phyloP scores from a whole-genome alignment of 2,797 vertebrate genomes.

The Catostomus latipinnis region DNA sequence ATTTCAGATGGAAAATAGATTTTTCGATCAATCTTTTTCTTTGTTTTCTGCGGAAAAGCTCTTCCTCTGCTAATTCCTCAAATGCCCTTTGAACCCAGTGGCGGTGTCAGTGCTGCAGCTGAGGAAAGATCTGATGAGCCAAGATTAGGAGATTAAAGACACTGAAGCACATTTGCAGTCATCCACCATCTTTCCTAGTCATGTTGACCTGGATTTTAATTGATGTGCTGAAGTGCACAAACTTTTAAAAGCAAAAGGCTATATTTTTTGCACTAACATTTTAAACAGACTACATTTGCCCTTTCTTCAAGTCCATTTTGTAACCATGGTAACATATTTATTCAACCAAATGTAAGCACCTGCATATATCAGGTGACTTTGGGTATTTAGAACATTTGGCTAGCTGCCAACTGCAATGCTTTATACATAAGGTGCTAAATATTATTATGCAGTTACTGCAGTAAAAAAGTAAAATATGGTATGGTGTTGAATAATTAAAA shows the following conservation, averaged over 20 bases:
- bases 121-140: slow-evolving; percentile 35
- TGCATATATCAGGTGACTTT: background rate
- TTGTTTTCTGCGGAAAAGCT: slow-evolving; percentile 26
- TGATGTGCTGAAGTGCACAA: background rate
- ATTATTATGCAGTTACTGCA: no score
- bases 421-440: background rate
- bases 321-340: background rate
- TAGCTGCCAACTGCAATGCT: background rate
- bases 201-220: slow-evolving; percentile 50
- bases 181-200: slow-evolving; percentile 24
- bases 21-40: background rate
- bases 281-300: no score
- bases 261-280: no score
- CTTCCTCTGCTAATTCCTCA: slow-evolving; percentile 42
- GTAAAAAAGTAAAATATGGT: no score
- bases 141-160: slow-evolving; percentile 49
- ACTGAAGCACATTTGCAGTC: slow-evolving; percentile 42
- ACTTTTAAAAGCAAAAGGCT: background rate
- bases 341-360: background rate
- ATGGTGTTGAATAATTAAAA: no score
- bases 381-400: background rate
- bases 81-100: slow-evolving; percentile 43
- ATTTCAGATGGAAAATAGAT: no score
- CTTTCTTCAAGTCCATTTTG: background rate
- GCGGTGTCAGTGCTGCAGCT: slow-evolving; percentile 18